Evolutionary conservation across 2,797 vertebrate genomes (phyloP).

Genomic region (Clarias fuscus): DNA sequence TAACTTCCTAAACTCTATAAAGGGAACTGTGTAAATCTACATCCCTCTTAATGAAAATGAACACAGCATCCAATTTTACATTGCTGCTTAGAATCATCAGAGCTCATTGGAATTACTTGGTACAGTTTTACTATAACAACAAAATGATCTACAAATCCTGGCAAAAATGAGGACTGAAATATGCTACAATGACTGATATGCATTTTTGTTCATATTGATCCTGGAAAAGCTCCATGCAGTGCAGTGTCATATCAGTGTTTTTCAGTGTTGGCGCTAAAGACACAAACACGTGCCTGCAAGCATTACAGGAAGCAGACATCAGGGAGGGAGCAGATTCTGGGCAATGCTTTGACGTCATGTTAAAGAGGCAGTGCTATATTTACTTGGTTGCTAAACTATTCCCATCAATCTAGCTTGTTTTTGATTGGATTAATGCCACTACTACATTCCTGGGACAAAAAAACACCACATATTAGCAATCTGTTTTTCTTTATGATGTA

Average conservation of each 20-base stretch:
- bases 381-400: slow-evolving; percentile 28
- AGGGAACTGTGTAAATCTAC: slow-evolving; percentile 24
- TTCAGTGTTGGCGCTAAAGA: slow-evolving; percentile 9
- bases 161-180: not conserved
- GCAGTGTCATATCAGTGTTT: not conserved
- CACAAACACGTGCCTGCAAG: slow-evolving; percentile 21
- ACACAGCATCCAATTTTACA: not conserved
- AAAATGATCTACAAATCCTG: not conserved
- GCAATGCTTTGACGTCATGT: slow-evolving; percentile 29
- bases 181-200: slow-evolving; percentile 5
- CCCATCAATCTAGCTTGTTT: not conserved
- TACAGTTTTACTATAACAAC: not conserved
- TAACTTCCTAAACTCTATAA: slow-evolving; percentile 35
- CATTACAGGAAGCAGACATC: slow-evolving; percentile 40
- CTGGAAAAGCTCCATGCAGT: slow-evolving; percentile 4
- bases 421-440: not conserved
- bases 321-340: slow-evolving; percentile 31
- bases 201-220: not conserved
- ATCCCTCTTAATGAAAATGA: not conserved
- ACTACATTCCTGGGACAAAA: not conserved
- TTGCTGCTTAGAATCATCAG: not conserved
- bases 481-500: not conserved
- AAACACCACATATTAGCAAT: not conserved
- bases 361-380: slow-evolving; percentile 35
- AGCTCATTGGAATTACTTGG: not conserved